These are phyloP conservation scores for Nezara viridula DNA, from an alignment of 2,888 invertebrate genomes.

Conservation along the genomic window DNA sequence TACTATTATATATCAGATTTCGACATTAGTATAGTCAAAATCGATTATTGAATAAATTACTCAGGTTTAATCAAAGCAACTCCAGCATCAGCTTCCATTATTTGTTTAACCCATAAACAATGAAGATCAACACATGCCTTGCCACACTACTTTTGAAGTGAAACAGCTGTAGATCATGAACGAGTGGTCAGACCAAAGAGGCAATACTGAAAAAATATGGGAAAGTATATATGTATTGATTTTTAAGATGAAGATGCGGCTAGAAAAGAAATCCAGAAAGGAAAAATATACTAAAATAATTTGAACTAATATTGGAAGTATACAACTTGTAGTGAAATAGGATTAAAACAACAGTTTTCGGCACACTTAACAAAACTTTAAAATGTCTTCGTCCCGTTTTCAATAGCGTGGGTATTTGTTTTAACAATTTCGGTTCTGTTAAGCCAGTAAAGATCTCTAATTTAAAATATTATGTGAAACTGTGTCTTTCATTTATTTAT, in stretches of 20 bases:
- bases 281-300: too few relatives aligned
- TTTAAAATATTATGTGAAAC: too few relatives aligned
- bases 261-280: too few relatives aligned
- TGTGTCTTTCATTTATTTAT: too few relatives aligned
- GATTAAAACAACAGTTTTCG: too few relatives aligned
- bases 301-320: too few relatives aligned
- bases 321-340: too few relatives aligned
- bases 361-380: too few relatives aligned
- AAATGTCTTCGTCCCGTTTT: too few relatives aligned
- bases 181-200: background rate
- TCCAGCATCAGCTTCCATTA: slow-evolving; percentile 1
- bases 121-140: background rate
- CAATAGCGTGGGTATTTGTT: too few relatives aligned
- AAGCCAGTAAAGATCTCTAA: too few relatives aligned
- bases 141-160: background rate
- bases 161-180: background rate
- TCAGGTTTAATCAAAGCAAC: slow-evolving; percentile 3
- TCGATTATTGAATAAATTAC: background rate
- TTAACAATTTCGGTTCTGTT: too few relatives aligned
- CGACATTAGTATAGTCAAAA: background rate
- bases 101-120: background rate
- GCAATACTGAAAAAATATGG: background rate
- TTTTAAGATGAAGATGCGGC: background rate
- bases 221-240: background rate
- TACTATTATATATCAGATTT: background rate